Evolutionary conservation across 2,113 vertebrate species (phyloP).

Genomic region (Emydura subglobosa): DNA sequence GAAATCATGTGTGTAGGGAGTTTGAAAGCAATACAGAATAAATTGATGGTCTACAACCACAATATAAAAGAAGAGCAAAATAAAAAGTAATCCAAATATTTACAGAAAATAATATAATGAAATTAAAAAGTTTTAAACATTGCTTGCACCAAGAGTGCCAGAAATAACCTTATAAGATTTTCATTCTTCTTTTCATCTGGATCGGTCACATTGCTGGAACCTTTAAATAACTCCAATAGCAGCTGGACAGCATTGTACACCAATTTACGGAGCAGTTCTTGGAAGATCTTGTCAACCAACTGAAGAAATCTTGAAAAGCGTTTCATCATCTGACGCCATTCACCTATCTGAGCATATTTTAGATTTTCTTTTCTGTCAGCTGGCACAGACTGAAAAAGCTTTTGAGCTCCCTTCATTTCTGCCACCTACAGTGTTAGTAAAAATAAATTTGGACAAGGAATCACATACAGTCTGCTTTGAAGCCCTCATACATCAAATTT

Average conservation of each 20-base stretch:
- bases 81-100: neutral
- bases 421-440: slow-evolving; percentile 67
- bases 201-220: slow-evolving; percentile 33
- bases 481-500: neutral
- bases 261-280: slow-evolving; percentile 71
- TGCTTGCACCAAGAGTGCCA: neutral
- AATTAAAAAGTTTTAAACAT: neutral
- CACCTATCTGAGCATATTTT: slow-evolving; percentile 56
- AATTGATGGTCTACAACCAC: neutral
- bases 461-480: neutral
- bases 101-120: neutral
- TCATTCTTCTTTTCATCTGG: slow-evolving; percentile 60
- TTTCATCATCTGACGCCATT: slow-evolving; percentile 53
- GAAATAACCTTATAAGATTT: slow-evolving; percentile 55
- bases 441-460: neutral
- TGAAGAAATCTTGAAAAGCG: slow-evolving; percentile 60
- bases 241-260: slow-evolving; percentile 53
- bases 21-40: neutral
- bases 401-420: slow-evolving; percentile 58
- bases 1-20: neutral
- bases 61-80: neutral
- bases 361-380: neutral
- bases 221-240: slow-evolving; percentile 56
- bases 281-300: slow-evolving; percentile 77
- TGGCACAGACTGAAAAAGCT: slow-evolving; percentile 53